Evolutionary conservation across 1,140 invertebrate genomes (phyloP).

Genomic region (Chionoecetes opilio): DNA sequence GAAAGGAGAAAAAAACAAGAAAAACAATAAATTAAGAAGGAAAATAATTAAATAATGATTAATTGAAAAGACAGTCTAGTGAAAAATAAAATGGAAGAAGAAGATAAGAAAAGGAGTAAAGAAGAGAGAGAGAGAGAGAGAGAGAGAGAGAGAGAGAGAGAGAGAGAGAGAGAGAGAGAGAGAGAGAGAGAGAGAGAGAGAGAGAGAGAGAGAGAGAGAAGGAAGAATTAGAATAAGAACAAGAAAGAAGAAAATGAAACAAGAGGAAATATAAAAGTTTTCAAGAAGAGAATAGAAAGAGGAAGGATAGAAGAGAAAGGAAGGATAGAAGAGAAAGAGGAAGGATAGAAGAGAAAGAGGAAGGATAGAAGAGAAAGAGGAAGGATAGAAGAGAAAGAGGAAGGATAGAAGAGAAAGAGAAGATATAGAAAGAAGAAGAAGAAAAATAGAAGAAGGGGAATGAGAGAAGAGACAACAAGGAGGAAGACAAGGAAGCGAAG

Average conservation of each 20-base stretch:
- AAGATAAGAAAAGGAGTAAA: background rate
- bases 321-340: background rate
- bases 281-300: background rate
- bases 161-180: background rate
- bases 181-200: background rate
- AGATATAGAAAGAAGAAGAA: background rate
- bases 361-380: background rate
- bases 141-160: background rate
- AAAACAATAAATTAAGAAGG: background rate
- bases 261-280: background rate
- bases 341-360: background rate
- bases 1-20: background rate
- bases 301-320: background rate
- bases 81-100: background rate
- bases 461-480: background rate
- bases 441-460: background rate
- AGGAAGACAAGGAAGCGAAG: background rate
- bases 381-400: background rate
- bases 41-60: background rate
- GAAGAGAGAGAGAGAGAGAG: background rate
- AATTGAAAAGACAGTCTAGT: background rate
- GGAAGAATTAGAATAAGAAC: background rate
- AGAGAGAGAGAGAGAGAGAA: background rate
- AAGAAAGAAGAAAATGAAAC: background rate
- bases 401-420: background rate